A percentile compares a stretch with the other conserved stretches of the same genome.
Evolutionary conservation across 1,140 invertebrate genomes (phyloP).

Genomic region (Drosophila ercepeae): DNA sequence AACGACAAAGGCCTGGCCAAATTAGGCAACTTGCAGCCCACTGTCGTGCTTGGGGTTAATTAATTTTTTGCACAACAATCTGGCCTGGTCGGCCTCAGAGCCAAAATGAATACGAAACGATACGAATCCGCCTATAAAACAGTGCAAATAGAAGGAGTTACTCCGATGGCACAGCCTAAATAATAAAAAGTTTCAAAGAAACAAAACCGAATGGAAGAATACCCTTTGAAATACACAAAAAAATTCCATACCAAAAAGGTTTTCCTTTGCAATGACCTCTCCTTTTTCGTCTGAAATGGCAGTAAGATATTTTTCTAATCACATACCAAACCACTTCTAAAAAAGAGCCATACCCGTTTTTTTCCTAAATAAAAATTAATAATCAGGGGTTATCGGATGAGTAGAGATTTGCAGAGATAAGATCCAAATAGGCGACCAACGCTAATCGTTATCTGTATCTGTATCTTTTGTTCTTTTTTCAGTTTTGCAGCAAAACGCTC

Average conservation of each 20-base stretch:
- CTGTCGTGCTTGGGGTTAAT: slow-evolving; percentile 69
- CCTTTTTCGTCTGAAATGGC: too few species aligned
- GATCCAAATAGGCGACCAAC: slow-evolving; percentile 21
- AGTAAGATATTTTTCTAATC: too few species aligned
- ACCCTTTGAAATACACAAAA: too few species aligned
- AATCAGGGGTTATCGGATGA: slow-evolving; percentile 16
- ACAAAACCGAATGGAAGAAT: not conserved
- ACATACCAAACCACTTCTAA: not conserved
- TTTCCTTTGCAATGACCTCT: too few species aligned
- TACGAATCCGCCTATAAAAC: slow-evolving; percentile 59
- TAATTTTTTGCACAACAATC: slow-evolving; percentile 75
- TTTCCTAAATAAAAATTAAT: slow-evolving; percentile 3
- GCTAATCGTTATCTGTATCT: slow-evolving; percentile 36
- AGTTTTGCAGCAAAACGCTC: slow-evolving; percentile 18
- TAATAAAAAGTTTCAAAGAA: not conserved
- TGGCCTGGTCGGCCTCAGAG: slow-evolving; percentile 45
- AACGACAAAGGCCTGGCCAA: slow-evolving; percentile 37
- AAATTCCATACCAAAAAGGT: too few species aligned
- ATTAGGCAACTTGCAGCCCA: slow-evolving; percentile 44
- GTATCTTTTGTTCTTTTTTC: slow-evolving; percentile 22
- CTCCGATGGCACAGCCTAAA: slow-evolving; percentile 13
- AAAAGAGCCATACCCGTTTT: slow-evolving; percentile 1
- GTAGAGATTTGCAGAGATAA: slow-evolving; percentile 34
- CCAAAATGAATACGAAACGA: slow-evolving; percentile 12
- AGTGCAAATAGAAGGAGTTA: slow-evolving; percentile 31